Base-by-base conservation (phyloP, 2,888 invertebrate genomes). In the Lacanobia wlatinum region DNA sequence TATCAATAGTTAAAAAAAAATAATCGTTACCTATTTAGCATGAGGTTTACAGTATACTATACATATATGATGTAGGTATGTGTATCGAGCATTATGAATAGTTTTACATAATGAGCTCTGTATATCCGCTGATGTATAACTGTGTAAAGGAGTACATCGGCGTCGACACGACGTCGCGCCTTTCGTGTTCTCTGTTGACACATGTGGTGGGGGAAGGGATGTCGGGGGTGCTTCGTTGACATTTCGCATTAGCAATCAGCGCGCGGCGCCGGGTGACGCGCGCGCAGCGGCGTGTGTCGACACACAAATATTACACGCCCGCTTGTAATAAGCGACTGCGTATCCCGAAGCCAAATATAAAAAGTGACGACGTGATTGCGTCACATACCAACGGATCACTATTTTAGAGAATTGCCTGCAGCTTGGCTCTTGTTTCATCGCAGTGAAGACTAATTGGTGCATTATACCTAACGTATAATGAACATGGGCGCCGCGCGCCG, bases 171-270 rank as follows among this genome's bases (percentile, higher is more conserved):
- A 50, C 14, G 14, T 1, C 2, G 28, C 23, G 34, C 23, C 10
- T 38, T 23, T 43, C 18, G 43, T 14, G 23, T 21, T 8, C 55
- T 78, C 40, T 50, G 72, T 78, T 60, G 34, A 78, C 72, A 71
- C 38, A 56, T 3, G n/a, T 2, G 18, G 7, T 7, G 1, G 23
- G 12, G 18, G 2, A 10, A 1, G 23, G 14, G 21, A 8, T 1
- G 28, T 28, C 28, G 56, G 48, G 2, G 9, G 23, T n/a, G n/a
- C 58, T 48, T 53, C 43, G 82, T 84, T 84, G 76, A 84, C 84
- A 79, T 59, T 63, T 73, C 79, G 76, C 53, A 65, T 84, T 84
- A 84, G 77, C 86, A 85, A 85, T 84, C 84, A 85, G 79, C 74
- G 59, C 38, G 14, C 21, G 21, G 73, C 69, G 65, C 70, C n/a